Conservation (phyloP, 2,888 invertebrate species). For the Dasysyrphus tricinctus region DNA sequence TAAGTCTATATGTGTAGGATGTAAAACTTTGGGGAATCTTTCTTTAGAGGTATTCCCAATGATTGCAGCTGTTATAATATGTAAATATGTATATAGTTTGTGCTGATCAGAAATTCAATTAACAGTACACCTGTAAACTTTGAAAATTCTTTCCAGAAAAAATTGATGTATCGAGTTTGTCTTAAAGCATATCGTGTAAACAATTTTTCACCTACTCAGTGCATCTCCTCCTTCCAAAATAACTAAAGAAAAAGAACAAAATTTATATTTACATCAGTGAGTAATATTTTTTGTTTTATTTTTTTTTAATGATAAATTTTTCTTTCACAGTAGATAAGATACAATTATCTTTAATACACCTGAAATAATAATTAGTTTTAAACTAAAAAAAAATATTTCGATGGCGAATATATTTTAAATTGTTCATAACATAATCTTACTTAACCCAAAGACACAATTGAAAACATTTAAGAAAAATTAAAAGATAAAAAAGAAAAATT, state of each 20-base stretch:
- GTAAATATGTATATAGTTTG: no score
- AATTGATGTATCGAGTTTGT: no score
- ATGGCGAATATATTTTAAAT: conserved; percentile 18
- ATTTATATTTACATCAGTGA: conserved; percentile 52
- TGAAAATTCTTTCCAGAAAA: no score
- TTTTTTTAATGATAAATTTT: conserved; percentile 60
- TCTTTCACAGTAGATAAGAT: conserved; percentile 63
- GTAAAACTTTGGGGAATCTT: no score
- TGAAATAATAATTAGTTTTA: conserved; percentile 42
- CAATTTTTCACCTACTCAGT: no score
- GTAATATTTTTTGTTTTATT: conserved; percentile 50
- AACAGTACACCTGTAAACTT: no score
- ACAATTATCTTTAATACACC: conserved; percentile 40
- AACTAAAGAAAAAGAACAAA: not conserved
- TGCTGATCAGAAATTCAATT: no score
- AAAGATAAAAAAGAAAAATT: not conserved
- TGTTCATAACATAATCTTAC: conserved; percentile 7
- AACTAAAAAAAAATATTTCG: conserved; percentile 30
- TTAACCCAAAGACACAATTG: conserved; percentile 27
- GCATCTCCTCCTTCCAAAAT: not conserved
- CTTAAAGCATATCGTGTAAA: no score
- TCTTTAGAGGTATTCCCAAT: no score
- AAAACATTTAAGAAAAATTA: conserved; percentile 8
- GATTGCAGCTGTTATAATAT: no score
- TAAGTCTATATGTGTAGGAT: no score